Base-by-base conservation (phyloP, 2,797 vertebrate species). In the Echiichthys vipera region DNA sequence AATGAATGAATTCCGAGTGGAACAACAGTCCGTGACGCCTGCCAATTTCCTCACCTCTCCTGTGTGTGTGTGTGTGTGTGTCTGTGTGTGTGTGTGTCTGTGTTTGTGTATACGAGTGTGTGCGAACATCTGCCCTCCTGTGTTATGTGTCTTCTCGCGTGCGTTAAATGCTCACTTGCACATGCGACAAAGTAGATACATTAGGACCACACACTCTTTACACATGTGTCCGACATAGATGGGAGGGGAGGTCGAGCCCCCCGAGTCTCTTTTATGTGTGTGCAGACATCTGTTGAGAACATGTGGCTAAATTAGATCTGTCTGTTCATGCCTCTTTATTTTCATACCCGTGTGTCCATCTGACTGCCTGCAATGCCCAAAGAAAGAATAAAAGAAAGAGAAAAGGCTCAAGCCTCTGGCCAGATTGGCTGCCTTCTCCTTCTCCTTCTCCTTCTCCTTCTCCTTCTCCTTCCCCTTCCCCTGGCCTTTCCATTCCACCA, bases 401-500 rank as follows among this genome's bases (percentile, higher is more conserved):
- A 25, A 27, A 29, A 15, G 56, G 65, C 12, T 37, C 45, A 37
- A 73, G 77, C 65, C 67, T 65, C 47, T 67, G 65, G 66, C 57
- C 14, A 9, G 39, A 29, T 69, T 74, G 71, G 77, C 69, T 70
- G 65, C 72, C 46, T 65, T 67, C 51, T 62, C 42, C 58, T 34
- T 51, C 68, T 80, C 69, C 64, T 47, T 74, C 71, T 56, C 36
- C 30, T 70, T n/a, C n/a, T n/a, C n/a, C n/a, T n/a, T n/a, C n/a
- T n/a, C 72, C 46, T 65, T 67, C 51, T 62, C 42, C 58, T 34
- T 51, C 68, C 78, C 69, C 64, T 47, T 74, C 71, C 59, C 36
- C 30, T 70, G 71, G 80, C 78, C 78, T 85, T 87, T 90, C 80
- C 76, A 69, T 92, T 89, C 87, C 86, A 88, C 92, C 86, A 93